These are phyloP conservation scores for Apamea monoglypha DNA, from an alignment of 2,888 invertebrate genomes.

Conservation along the genomic window DNA sequence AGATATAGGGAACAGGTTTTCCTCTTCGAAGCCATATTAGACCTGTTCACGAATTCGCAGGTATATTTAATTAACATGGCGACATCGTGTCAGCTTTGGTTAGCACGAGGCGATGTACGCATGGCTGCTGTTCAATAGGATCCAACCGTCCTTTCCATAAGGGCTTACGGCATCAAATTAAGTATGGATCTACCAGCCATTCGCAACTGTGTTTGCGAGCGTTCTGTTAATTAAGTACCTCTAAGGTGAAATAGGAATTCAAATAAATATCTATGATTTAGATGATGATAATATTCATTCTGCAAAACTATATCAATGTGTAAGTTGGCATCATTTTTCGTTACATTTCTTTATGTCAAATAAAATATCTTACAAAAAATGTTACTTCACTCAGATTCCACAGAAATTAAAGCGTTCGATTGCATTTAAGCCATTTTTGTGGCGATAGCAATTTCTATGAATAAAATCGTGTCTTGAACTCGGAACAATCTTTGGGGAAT, in stretches of 20 bases:
- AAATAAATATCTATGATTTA: neutral
- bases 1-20: conserved; percentile 7
- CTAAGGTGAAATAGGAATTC: neutral
- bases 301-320: neutral
- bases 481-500: conserved; percentile 41
- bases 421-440: conserved; percentile 40
- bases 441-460: conserved; percentile 42
- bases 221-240: neutral
- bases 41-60: neutral
- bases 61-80: conserved; percentile 8
- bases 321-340: neutral
- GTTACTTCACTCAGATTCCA: conserved; percentile 8
- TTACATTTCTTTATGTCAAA: neutral
- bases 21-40: neutral
- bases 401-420: conserved; percentile 19
- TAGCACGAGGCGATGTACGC: neutral
- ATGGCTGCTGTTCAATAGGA: conserved; percentile 12
- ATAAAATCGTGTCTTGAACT: conserved; percentile 42
- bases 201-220: neutral
- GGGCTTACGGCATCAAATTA: conserved; percentile 13
- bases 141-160: neutral
- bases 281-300: neutral
- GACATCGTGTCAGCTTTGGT: conserved; percentile 1
- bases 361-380: neutral
- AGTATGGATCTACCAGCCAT: neutral